phyloP scores from a whole-genome alignment of 2,888 invertebrate genomes.

The Capitulum mitella region DNA sequence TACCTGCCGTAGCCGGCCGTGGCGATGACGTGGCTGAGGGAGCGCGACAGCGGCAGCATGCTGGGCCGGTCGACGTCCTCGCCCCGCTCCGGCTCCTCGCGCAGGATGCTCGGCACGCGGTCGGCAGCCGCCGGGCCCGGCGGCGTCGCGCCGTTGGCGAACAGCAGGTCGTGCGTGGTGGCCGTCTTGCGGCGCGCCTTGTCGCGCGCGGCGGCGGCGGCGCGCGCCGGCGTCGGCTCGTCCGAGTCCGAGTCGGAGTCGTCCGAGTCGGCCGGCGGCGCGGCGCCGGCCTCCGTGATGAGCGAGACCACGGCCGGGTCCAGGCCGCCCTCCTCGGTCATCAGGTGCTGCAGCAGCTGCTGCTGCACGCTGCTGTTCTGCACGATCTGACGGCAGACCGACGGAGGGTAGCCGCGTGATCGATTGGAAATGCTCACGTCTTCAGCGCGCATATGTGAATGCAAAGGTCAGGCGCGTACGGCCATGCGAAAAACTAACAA shows the following conservation, averaged over 20 bases:
- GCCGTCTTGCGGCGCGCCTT: conserved; percentile 60
- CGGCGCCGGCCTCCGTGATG: background rate
- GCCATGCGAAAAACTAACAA: too few species aligned
- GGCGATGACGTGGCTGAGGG: conserved; percentile 6
- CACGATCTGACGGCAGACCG: conserved; percentile 42
- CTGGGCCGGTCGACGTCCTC: background rate
- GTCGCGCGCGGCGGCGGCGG: conserved; percentile 32
- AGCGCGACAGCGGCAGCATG: background rate
- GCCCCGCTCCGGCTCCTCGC: background rate
- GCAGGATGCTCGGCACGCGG: background rate
- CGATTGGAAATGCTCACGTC: too few species aligned
- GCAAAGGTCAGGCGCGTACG: too few species aligned
- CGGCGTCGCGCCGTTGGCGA: conserved; percentile 52
- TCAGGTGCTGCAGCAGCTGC: conserved; percentile 66
- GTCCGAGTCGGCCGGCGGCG: background rate
- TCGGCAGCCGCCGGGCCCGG: conserved; percentile 52
- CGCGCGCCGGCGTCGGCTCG: background rate
- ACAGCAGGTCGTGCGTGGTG: conserved; percentile 61
- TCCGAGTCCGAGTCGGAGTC: background rate
- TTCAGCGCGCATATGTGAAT: too few species aligned
- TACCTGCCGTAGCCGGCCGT: background rate
- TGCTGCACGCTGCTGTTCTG: conserved; percentile 56
- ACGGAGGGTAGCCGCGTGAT: too few species aligned
- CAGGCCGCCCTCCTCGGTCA: conserved; percentile 48
- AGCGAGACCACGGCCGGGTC: conserved; percentile 3